phyloP scores from a whole-genome alignment of 2,888 invertebrate species.

The Actias luna region DNA sequence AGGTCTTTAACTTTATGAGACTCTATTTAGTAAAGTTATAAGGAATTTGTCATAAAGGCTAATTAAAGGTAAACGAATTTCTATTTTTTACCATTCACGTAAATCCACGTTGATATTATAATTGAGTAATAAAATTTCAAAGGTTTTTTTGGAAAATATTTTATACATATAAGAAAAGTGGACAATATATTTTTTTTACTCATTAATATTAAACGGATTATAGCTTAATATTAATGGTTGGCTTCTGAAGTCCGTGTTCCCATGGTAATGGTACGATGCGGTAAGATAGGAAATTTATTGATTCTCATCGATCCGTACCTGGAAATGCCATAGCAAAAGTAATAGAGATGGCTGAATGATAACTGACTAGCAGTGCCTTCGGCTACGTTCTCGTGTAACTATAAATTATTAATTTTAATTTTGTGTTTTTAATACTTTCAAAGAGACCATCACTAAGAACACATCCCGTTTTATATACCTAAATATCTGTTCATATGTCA shows the following conservation, averaged over 20 bases:
- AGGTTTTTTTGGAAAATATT: not conserved
- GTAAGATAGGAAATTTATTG: conserved; percentile 9
- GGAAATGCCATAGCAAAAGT: not conserved
- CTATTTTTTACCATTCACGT: not conserved
- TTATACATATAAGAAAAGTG: not conserved
- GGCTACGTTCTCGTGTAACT: too few relatives aligned
- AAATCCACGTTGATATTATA: not conserved
- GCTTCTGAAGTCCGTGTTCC: conserved; percentile 11
- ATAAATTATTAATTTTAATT: too few relatives aligned
- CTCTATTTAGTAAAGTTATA: not conserved
- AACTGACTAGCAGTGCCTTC: too few relatives aligned
- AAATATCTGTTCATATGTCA: too few relatives aligned
- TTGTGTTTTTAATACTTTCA: too few relatives aligned
- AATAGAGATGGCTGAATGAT: not conserved
- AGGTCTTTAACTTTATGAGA: not conserved
- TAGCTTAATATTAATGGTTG: conserved; percentile 3
- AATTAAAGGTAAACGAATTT: not conserved
- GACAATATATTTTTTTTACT: not conserved
- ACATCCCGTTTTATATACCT: too few relatives aligned
- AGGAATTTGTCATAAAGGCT: not conserved
- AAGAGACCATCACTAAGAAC: too few relatives aligned
- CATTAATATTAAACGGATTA: not conserved
- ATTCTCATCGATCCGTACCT: not conserved
- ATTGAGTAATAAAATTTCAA: not conserved
- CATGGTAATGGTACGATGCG: not conserved